Evolutionary conservation across 2,888 invertebrate species (phyloP).

Genomic region (Muscina levida): DNA sequence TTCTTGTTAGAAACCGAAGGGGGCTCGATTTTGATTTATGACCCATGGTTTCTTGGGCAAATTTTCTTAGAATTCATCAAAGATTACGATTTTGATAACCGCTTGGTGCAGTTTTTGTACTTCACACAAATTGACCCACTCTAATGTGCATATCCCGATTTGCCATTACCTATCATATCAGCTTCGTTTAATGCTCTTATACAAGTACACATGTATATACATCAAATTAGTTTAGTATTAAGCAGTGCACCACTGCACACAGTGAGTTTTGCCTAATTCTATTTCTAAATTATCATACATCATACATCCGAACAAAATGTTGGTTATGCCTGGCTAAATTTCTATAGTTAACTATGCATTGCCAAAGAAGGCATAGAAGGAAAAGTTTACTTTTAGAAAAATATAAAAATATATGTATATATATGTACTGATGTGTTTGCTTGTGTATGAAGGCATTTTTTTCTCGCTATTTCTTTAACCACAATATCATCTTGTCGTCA

Average conservation of each 20-base stretch:
- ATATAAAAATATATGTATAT: background rate
- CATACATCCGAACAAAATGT: slow-evolving; percentile 25
- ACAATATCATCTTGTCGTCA: background rate
- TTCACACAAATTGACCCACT: too few relatives aligned
- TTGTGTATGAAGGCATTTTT: too few relatives aligned
- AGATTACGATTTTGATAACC: too few relatives aligned
- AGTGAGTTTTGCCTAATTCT: slow-evolving; percentile 34
- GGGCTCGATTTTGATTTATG: too few relatives aligned
- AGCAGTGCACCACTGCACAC: too few relatives aligned
- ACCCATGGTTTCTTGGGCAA: too few relatives aligned
- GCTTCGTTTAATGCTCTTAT: slow-evolving; percentile 2
- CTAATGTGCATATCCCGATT: too few relatives aligned
- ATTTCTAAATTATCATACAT: slow-evolving; percentile 32
- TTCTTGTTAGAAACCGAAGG: too few relatives aligned
- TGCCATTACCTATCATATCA: background rate
- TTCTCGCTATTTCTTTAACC: background rate
- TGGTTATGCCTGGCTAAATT: slow-evolving; percentile 51
- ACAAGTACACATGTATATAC: too few relatives aligned
- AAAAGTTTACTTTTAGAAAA: background rate
- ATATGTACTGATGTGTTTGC: background rate
- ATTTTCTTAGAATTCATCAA: too few relatives aligned
- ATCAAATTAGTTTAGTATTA: slow-evolving; percentile 36
- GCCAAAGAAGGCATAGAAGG: background rate
- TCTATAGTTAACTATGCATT: slow-evolving; percentile 43
- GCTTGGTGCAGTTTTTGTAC: too few relatives aligned